phyloP scores from a whole-genome alignment of 2,113 vertebrate species.

The Hemiscyllium ocellatum region DNA sequence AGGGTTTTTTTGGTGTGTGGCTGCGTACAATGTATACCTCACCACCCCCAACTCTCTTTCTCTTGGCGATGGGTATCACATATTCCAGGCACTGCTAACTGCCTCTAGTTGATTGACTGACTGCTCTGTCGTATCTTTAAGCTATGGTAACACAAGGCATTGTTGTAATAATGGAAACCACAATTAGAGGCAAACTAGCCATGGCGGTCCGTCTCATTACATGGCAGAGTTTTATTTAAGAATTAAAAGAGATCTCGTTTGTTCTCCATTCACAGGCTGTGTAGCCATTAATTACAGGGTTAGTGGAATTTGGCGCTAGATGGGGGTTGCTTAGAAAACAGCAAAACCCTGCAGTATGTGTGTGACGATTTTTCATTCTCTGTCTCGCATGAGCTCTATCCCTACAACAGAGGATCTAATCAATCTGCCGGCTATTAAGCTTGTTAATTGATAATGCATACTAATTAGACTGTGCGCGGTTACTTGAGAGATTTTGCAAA shows the following conservation, averaged over 20 bases:
- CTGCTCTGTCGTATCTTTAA: constrained; percentile 38
- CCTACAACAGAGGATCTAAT: constrained; percentile 98
- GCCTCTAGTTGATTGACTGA: constrained; percentile 33
- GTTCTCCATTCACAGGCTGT: constrained; percentile 85
- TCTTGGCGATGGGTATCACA: constrained; percentile 8
- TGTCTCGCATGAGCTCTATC: constrained; percentile 97
- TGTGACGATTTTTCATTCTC: constrained; percentile 89
- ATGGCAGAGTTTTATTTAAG: constrained; percentile 74
- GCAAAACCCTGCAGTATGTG: constrained; percentile 67
- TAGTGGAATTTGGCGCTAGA: constrained; percentile 49
- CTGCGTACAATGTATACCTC: neutral
- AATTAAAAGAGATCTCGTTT: constrained; percentile 71
- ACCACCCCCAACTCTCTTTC: neutral
- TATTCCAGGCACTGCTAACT: constrained; percentile 32
- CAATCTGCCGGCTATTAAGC: constrained; percentile 99
- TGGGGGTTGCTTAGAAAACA: constrained; percentile 76
- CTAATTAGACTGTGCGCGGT: constrained; percentile 96
- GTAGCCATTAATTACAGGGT: constrained; percentile 91
- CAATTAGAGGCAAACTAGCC: constrained; percentile 65
- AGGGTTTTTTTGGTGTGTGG: neutral
- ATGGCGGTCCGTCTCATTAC: constrained; percentile 70
- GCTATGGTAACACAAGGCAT: constrained; percentile 33
- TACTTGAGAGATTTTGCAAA: constrained; percentile 99
- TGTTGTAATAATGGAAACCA: constrained; percentile 38
- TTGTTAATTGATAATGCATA: constrained; percentile 99